Conservation (phyloP, 1,140 invertebrate genomes). For the Orius laevigatus region DNA sequence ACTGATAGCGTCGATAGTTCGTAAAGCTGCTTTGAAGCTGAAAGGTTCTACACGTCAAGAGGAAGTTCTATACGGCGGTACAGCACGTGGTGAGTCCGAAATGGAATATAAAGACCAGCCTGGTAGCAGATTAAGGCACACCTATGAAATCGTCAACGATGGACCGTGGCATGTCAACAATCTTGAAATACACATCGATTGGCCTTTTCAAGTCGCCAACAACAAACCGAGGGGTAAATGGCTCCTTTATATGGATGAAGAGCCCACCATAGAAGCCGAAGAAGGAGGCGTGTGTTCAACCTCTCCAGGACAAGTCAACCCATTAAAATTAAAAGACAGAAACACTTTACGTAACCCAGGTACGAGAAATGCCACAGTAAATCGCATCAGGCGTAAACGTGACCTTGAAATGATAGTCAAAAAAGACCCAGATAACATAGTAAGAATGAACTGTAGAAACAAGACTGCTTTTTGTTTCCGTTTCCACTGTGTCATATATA, state of each 20-base stretch:
- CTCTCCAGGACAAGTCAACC: conserved; percentile 43
- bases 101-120: conserved; percentile 72
- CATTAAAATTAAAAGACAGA: conserved; percentile 41
- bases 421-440: conserved; percentile 13
- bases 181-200: conserved; percentile 63
- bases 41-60: conserved; percentile 58
- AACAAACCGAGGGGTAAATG: conserved; percentile 66
- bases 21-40: conserved; percentile 64
- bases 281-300: conserved; percentile 44
- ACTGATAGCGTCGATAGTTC: conserved; percentile 51
- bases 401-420: conserved; percentile 53
- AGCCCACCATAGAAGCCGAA: conserved; percentile 49
- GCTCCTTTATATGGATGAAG: conserved; percentile 72
- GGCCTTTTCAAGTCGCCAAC: conserved; percentile 79
- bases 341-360: conserved; percentile 2
- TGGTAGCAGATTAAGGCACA: conserved; percentile 67
- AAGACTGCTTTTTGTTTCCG: conserved; percentile 72
- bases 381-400: conserved; percentile 23
- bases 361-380: not conserved
- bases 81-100: conserved; percentile 60
- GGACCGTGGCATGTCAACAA: conserved; percentile 70
- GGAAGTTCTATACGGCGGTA: conserved; percentile 74
- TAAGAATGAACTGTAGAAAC: conserved; percentile 43
- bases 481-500: conserved; percentile 62
- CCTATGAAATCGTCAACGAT: conserved; percentile 71